phyloP scores from a whole-genome alignment of 1,140 invertebrate species.

The Trachymyrmex septentrionalis region DNA sequence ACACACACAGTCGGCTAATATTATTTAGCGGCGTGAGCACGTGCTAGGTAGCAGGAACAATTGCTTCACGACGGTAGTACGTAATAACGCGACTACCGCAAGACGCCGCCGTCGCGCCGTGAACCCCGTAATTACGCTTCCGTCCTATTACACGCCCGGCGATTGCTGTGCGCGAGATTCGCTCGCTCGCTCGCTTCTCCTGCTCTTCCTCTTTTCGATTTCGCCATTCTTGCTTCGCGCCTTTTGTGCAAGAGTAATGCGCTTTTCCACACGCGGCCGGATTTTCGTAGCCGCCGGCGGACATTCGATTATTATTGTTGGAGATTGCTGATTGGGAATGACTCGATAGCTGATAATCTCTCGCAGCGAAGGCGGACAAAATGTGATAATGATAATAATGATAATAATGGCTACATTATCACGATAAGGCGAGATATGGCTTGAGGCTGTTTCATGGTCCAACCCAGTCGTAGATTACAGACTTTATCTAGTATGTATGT shows the following conservation, averaged over 20 bases:
- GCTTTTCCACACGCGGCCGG: neutral
- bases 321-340: conserved; percentile 39
- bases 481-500: conserved; percentile 4
- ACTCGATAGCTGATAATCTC: conserved; percentile 66
- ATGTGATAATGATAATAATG: conserved; percentile 46
- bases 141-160: conserved; percentile 67
- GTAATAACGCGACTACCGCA: conserved; percentile 75
- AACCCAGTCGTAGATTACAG: conserved; percentile 1
- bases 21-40: conserved; percentile 66
- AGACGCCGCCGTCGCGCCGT: conserved; percentile 51
- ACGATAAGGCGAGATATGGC: conserved; percentile 28
- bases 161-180: conserved; percentile 64
- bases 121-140: conserved; percentile 74
- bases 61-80: conserved; percentile 60
- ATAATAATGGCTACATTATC: conserved; percentile 45
- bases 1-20: conserved; percentile 60
- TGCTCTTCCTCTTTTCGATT: conserved; percentile 2
- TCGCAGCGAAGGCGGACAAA: conserved; percentile 1
- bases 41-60: conserved; percentile 69
- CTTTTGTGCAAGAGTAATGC: neutral
- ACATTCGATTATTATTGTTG: conserved; percentile 65
- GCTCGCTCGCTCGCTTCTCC: neutral
- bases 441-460: conserved; percentile 28
- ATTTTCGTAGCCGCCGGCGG: conserved; percentile 10
- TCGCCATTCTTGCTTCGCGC: neutral